Conservation (phyloP, 2,888 invertebrate species). For the Cerastoderma edule region DNA sequence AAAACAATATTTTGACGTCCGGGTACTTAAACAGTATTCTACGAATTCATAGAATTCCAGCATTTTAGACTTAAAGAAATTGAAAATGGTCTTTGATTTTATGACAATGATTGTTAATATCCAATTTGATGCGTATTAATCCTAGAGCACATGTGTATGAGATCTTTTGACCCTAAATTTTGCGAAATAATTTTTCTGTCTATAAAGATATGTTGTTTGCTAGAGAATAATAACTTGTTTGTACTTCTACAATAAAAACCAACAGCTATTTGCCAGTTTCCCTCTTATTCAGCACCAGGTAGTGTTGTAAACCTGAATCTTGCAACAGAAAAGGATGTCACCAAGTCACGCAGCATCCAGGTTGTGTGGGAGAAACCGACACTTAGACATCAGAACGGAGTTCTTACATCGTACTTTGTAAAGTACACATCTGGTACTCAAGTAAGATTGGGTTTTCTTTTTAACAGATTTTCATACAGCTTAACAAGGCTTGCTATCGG, state of each 20-base stretch:
- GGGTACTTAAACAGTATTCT: too few relatives aligned
- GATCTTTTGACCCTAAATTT: not conserved
- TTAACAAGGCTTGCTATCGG: too few relatives aligned
- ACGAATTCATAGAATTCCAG: too few relatives aligned
- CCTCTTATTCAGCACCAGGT: not conserved
- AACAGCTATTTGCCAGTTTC: not conserved
- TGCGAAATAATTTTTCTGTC: not conserved
- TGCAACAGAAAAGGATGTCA: not conserved
- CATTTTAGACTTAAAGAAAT: too few relatives aligned
- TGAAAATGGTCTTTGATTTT: too few relatives aligned
- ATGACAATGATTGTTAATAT: too few relatives aligned
- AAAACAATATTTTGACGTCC: too few relatives aligned
- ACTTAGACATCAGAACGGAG: not conserved
- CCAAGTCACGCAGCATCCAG: not conserved
- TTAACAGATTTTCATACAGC: too few relatives aligned
- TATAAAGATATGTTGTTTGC: not conserved
- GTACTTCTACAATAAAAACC: not conserved
- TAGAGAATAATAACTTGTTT: not conserved
- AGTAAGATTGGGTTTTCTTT: too few relatives aligned
- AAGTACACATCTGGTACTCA: not conserved
- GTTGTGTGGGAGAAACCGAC: conserved; percentile 1
- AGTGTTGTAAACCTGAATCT: not conserved
- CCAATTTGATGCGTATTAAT: not conserved
- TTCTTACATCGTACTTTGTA: not conserved
- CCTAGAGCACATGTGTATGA: too few relatives aligned